Base-by-base conservation (phyloP, 1,140 invertebrate genomes). In the Coptotermes formosanus region DNA sequence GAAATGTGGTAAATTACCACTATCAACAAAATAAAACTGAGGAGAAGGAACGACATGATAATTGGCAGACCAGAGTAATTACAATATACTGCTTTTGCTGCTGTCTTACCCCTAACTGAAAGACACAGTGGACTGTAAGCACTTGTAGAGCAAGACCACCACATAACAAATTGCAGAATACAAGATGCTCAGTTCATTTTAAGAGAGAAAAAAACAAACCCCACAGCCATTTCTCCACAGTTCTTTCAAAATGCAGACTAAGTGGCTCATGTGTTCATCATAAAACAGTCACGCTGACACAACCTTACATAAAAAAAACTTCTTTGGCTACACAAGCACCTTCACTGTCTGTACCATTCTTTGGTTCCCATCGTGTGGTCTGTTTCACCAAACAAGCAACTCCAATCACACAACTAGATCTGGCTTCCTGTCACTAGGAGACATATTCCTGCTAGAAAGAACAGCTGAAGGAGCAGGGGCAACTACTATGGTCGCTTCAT, bases 291-390 rank as follows among this genome's bases (percentile, higher is more conserved):
- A 23, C 59, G 3, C 7, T 7, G 19, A 64, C 59, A 64, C 59
- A 64, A 9, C 9, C 25, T 75, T 30, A 75, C n/a, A 75, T 75
- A 75, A 12, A 59, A 14, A 55, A 30, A n/a, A 75, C n/a, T 75
- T 75, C 64, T 75, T 75, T 75, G 64, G 19, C 64, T 75, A 75
- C n/a, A 75, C 14, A 75, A 69, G 64, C 64, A 69, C 64, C 64
- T 69, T 69, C 12, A 16, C 8, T 23, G 59, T 64, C 25, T n/a
- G 64, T 23, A 59, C 21, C 55, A 19, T 59, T 23, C 21, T 59
- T 59, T 59, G 55, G 8, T 75, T 75, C 64, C 64, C n/a, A n/a
- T 21, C 19, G 52, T 4, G 14, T 21, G 19, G 1, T 16, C 52
- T 48, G 9, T 12, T 16, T 48, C 48, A 12, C 48, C 48, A 48